Conservation (phyloP, 2,113 vertebrate genomes). For the Orcinus orca region DNA sequence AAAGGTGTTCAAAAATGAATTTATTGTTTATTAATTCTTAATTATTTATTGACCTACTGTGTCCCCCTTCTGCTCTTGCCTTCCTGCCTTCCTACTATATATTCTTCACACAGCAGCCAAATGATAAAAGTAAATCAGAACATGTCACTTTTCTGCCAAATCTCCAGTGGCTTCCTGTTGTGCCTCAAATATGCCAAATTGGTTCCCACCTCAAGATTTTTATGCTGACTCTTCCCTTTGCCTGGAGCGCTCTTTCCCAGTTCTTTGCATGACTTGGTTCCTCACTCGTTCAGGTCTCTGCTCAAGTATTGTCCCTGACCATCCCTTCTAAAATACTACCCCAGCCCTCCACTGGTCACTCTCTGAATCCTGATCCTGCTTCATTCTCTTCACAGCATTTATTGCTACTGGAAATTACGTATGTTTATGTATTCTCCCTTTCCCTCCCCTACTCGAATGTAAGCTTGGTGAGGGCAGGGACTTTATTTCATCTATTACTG, state of each 20-base stretch:
- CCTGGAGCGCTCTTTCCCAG: background rate
- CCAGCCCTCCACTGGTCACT: background rate
- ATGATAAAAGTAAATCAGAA: background rate
- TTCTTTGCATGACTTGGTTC: background rate
- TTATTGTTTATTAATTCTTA: slow-evolving; percentile 14
- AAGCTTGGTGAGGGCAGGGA: background rate
- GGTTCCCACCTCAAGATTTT: background rate
- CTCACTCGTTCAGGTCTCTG: background rate
- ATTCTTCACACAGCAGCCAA: background rate
- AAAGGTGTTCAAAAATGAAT: background rate
- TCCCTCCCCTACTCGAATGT: background rate
- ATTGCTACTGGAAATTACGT: background rate
- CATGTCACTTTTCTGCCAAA: background rate
- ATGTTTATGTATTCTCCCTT: background rate
- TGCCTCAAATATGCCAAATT: background rate
- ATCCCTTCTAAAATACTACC: background rate
- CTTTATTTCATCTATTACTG: background rate
- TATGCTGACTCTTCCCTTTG: background rate
- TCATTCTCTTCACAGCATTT: background rate
- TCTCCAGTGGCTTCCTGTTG: background rate
- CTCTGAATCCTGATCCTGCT: background rate
- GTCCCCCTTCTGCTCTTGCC: background rate
- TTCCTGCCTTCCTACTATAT: background rate
- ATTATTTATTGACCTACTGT: background rate
- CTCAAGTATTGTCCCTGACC: background rate